Base-by-base conservation (phyloP, 2,797 vertebrate genomes). In the Sebastes itinus region DNA sequence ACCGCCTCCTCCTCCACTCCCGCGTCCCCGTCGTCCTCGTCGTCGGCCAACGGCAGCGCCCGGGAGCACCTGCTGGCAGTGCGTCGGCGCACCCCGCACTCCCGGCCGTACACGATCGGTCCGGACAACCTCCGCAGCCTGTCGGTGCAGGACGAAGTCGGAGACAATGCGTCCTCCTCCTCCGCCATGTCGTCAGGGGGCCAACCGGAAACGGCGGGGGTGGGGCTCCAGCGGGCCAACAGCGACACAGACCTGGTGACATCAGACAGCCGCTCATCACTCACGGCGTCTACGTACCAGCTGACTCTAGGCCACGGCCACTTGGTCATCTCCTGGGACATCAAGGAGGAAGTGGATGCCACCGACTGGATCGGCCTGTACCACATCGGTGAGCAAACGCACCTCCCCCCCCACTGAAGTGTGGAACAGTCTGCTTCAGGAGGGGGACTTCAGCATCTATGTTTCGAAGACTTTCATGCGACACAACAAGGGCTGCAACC, bases 301-400 rank as follows among this genome's bases (percentile, higher is more conserved):
- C 97, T 98, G 77, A 97, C 96, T 0, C 90, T 99, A 25, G 98
- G 97, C 18, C 97, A 97, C 23, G 93, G 96, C 67, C 97, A 98
- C 91, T 96, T 99, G 88, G 97, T 99, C 25, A 99, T 99, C 92
- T 98, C 97, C 91, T 99, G 98, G 98, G 98, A 99, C 94, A 99
- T 99, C 91, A 99, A 99, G 85, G 98, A 99, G 94, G 98, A 99
- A 92, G 98, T 99, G 80, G 98, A 99, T 62, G 98, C 98, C 14
- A 99, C 97, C 0, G 98, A 99, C 89, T 99, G 98, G 98, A 99
- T 99, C 64, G 98, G 98, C 75, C 96, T 99, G 20, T 99, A 99
- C 92, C 98, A 99, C 84, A 99, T 99, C 56, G 98, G 98, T 99
- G 94, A 97, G 97, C 79, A 55, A 54, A 46, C 16, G 8, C 33